Base-by-base conservation (phyloP, 2,113 vertebrate species). In the Rhynchopsitta pachyrhyncha region DNA sequence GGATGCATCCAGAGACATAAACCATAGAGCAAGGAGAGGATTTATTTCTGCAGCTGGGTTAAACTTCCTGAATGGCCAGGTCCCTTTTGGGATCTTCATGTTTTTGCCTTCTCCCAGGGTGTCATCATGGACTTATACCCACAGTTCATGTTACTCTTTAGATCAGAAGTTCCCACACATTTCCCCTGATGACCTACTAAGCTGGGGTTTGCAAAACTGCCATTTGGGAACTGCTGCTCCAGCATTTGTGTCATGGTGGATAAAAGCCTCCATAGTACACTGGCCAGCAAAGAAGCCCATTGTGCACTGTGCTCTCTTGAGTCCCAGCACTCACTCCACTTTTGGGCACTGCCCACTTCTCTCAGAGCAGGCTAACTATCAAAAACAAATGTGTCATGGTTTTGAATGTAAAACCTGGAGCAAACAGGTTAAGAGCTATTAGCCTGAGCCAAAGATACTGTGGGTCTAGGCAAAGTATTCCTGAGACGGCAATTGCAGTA, bases 121-220 rank as follows among this genome's bases (percentile, higher is more conserved):
- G 8, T 41, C 18, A 50, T 9, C 2, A 0, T 7, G 9, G 37
- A 7, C 17, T 78, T 46, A 41, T 0, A 6, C 15, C 5, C 35
- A 42, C 13, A 33, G 22, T 6, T 53, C 55, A 39, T 0, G 0
- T 3, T 14, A 2, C 1, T 27, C 5, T 23, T 70, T 15, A 62
- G 17, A 70, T 42, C 23, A 64, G 25, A 68, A 64, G 5, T n/a
- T 70, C 53, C 16, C 13, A 41, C 27, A 14, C 8, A n/a, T 53
- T 83, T 91, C 17, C 17, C 39, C 19, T 37, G n/a, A 19, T 74
- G n/a, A 4, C 7, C 17, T 76, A 22, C 39, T 42, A 23, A 44
- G 24, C 24, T 35, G 10, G 0, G 4, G 18, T 25, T 18, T 27
- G 35, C 2, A 46, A 69, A 80, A 0, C 8, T 44, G 13, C 49